These are phyloP conservation scores for Perizoma affinitatum DNA, from an alignment of 2,888 invertebrate genomes.

Conservation along the genomic window DNA sequence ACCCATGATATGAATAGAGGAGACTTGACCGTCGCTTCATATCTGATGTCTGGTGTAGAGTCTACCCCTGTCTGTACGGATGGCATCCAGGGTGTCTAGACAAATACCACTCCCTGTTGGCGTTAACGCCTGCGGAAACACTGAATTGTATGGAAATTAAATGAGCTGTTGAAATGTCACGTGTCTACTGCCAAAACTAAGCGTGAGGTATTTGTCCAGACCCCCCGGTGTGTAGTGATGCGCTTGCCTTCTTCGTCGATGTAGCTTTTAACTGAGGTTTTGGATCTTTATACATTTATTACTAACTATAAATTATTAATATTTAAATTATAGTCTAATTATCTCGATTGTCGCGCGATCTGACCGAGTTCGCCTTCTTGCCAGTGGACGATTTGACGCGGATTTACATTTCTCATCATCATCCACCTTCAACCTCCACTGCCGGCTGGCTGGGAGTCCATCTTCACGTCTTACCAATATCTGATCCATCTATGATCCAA, in stretches of 20 bases:
- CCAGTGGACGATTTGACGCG: background rate
- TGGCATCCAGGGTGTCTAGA: background rate
- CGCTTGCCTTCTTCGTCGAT: slow-evolving; percentile 15
- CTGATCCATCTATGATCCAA: too few relatives aligned
- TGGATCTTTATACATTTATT: slow-evolving; percentile 53
- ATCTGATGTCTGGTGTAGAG: background rate
- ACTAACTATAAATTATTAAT: slow-evolving; percentile 25
- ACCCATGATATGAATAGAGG: too few relatives aligned
- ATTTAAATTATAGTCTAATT: slow-evolving; percentile 13
- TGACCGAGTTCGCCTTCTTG: slow-evolving; percentile 27
- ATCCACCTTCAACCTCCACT: too few relatives aligned
- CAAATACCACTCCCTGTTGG: too few relatives aligned
- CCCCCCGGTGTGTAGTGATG: slow-evolving; percentile 5
- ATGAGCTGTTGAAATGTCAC: too few relatives aligned
- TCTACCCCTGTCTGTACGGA: background rate
- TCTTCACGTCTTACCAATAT: too few relatives aligned
- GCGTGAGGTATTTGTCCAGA: too few relatives aligned
- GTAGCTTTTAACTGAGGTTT: slow-evolving; percentile 42
- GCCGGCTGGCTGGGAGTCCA: too few relatives aligned
- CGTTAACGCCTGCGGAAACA: too few relatives aligned
- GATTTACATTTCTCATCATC: too few relatives aligned
- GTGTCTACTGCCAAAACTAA: too few relatives aligned
- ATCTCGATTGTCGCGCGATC: slow-evolving; percentile 37
- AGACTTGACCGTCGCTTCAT: background rate
- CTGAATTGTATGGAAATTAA: too few relatives aligned